phyloP scores from a whole-genome alignment of 2,113 vertebrate species.

The Vimba vimba region DNA sequence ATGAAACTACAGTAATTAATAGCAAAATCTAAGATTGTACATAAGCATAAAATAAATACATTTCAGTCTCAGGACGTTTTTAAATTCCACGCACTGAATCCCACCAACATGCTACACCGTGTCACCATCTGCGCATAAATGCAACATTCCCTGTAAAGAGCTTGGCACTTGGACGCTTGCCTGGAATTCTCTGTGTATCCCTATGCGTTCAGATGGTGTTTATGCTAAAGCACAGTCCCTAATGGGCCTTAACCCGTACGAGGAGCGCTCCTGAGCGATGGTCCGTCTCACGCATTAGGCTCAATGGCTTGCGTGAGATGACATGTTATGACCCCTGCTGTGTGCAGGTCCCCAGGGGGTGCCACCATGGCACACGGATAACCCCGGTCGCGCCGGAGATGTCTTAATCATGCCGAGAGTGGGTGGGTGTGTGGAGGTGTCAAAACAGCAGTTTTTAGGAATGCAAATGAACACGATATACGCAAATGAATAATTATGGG shows the following conservation, averaged over 20 bases:
- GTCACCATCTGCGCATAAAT: background rate
- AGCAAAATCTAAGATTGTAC: background rate
- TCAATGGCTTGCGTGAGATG: conserved; percentile 70
- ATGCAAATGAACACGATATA: conserved; percentile 2
- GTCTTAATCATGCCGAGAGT: conserved; percentile 49
- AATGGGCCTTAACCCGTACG: conserved; percentile 58
- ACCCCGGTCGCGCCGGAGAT: background rate
- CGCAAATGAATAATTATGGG: conserved; percentile 5
- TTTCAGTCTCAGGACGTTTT: background rate
- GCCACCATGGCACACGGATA: conserved; percentile 14
- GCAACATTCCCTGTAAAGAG: conserved; percentile 7
- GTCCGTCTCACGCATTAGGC: conserved; percentile 76
- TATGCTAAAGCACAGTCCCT: conserved; percentile 52
- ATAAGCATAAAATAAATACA: background rate
- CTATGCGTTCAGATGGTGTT: conserved; percentile 51
- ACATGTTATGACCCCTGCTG: conserved; percentile 69
- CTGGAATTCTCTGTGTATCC: conserved; percentile 35
- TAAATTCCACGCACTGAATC: conserved; percentile 10
- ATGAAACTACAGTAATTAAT: background rate
- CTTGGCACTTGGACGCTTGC: conserved; percentile 21
- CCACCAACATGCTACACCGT: background rate
- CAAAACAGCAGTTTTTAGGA: background rate
- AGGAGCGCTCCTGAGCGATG: conserved; percentile 48
- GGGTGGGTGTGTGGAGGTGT: background rate
- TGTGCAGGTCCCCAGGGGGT: conserved; percentile 52